A percentile compares a stretch with the other conserved stretches of the same genome.
These are phyloP conservation scores for Noctua pronuba DNA, from an alignment of 2,888 invertebrate genomes.

Conservation along the genomic window DNA sequence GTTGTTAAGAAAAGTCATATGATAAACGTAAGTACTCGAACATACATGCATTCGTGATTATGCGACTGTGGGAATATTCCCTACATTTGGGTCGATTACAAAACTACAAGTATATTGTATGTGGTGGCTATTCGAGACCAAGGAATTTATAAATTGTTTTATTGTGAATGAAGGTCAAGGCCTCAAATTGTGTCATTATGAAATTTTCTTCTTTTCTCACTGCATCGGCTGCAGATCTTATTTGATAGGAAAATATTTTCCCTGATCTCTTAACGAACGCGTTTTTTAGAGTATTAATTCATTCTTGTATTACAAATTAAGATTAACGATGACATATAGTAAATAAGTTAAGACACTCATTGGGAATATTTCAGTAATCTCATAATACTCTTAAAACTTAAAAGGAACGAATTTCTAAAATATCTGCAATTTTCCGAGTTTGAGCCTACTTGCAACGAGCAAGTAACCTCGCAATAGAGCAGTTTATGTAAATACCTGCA, in stretches of 20 bases:
- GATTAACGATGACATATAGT: background rate
- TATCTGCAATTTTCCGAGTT: conserved; percentile 4
- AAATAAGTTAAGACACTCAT: background rate
- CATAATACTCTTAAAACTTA: background rate
- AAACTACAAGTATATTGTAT: conserved; percentile 36
- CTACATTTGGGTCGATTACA: conserved; percentile 40
- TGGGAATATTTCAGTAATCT: background rate
- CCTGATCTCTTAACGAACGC: background rate
- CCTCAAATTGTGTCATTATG: conserved; percentile 19
- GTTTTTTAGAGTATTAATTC: background rate
- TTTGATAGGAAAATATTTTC: background rate
- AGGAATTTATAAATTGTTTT: conserved; percentile 35
- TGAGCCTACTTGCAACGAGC: conserved; percentile 10
- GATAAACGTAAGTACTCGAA: conserved; percentile 72
- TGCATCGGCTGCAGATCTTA: background rate
- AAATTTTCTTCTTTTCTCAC: conserved; percentile 27
- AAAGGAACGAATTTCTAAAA: conserved; percentile 12
- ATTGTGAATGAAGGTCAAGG: conserved; percentile 46
- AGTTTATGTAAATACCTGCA: conserved; percentile 54
- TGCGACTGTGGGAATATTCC: conserved; percentile 33
- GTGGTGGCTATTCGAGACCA: conserved; percentile 19
- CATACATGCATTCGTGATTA: conserved; percentile 21
- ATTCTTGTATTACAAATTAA: background rate
- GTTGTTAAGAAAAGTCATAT: conserved; percentile 79
- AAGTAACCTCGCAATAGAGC: conserved; percentile 36